Percentiles rank a stretch among this genome's conserved stretches.
phyloP scores from a whole-genome alignment of 2,113 vertebrate species.

The Tachysurus fulvidraco region DNA sequence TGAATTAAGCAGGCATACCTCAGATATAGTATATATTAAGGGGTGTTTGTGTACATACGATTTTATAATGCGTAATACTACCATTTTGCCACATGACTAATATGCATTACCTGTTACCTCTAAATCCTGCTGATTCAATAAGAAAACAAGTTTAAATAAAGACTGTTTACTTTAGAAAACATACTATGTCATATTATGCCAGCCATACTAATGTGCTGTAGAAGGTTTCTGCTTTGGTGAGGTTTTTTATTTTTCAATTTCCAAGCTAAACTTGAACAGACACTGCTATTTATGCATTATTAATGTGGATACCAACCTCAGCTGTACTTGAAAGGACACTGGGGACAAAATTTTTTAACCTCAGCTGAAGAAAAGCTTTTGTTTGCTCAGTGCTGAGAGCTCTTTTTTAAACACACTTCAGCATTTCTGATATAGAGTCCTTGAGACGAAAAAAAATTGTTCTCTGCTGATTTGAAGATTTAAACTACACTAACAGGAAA shows the following conservation, averaged over 20 bases:
- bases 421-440: conserved; percentile 13
- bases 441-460: neutral
- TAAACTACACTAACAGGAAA: neutral
- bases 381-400: neutral
- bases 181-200: neutral
- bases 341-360: neutral
- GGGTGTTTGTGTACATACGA: neutral
- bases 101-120: neutral
- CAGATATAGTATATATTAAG: neutral
- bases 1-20: neutral
- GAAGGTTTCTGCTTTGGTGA: neutral
- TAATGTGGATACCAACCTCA: neutral
- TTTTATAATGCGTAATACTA: neutral
- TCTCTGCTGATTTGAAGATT: neutral
- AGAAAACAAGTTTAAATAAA: neutral
- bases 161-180: neutral
- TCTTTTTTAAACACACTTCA: conserved; percentile 1
- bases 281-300: neutral
- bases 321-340: conserved; percentile 3
- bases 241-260: neutral
- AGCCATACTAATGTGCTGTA: neutral
- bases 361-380: conserved; percentile 16
- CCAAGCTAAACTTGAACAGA: neutral
- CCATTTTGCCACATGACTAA: neutral
- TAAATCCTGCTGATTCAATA: neutral